A percentile compares a stretch with the other conserved stretches of the same genome.
These are phyloP conservation scores for Mythimna impura DNA, from an alignment of 2,888 invertebrate genomes.

Conservation along the genomic window DNA sequence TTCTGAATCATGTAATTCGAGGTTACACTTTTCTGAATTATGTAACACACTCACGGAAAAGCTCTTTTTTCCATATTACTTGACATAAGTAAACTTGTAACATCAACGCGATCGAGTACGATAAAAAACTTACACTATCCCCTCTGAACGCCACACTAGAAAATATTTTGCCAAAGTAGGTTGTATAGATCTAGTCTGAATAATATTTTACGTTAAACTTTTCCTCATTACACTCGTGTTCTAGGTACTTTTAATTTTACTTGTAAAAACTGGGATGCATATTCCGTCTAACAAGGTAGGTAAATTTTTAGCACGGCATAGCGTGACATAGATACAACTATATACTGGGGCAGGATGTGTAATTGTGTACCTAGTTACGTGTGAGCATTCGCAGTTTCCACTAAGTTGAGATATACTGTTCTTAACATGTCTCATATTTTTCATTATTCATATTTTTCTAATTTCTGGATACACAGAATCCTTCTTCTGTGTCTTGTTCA, in stretches of 20 bases:
- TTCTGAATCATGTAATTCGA: too few relatives aligned
- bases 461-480: not conserved
- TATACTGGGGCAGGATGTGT: not conserved
- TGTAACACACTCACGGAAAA: too few relatives aligned
- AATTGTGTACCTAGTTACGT: slow-evolving; percentile 18
- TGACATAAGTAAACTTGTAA: too few relatives aligned
- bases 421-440: not conserved
- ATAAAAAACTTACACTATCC: not conserved
- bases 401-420: not conserved
- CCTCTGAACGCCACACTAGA: not conserved
- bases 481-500: not conserved
- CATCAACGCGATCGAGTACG: too few relatives aligned
- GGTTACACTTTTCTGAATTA: too few relatives aligned
- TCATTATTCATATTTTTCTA: not conserved
- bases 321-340: not conserved
- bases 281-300: slow-evolving; percentile 9
- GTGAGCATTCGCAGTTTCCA: slow-evolving; percentile 17
- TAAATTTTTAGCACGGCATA: not conserved
- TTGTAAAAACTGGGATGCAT: too few relatives aligned
- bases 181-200: not conserved
- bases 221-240: not conserved
- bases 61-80: too few relatives aligned
- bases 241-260: not conserved
- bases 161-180: not conserved
- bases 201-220: not conserved